Evolutionary conservation across 1,140 invertebrate species (phyloP), one percentile per base, ranked within the genome.

Genomic region (Drosophila miranda): DNA sequence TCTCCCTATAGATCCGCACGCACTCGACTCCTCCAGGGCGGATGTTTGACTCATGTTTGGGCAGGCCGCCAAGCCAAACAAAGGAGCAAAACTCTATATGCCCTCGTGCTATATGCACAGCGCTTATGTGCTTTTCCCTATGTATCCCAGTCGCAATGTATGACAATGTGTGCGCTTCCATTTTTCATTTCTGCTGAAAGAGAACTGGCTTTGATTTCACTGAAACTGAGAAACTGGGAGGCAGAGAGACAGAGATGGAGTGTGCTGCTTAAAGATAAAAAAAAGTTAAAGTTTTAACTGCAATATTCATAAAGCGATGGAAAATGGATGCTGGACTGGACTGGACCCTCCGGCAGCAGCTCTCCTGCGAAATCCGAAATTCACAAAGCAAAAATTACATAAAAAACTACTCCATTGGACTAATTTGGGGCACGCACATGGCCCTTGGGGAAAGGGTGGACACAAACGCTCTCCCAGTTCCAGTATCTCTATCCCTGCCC

Each of bases 321-420:
- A 11, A 19, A 45, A 21, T 26, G 13, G 1, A 23, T 9, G 11
- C 21, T 3, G 1, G 6, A 30, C 6, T 38, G 34, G 45, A 14
- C 13, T 11, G n/a, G 38, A 70, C 9, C 68, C 21, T 52, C 26
- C 16, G 23, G 49, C 59, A 52, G 59, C 28, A 19, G 9, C 44
- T 46, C 52, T 63, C 26, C 30, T 67, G 19, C 46, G 46, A 9
- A 26, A 19, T 19, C 19, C 57, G 67, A 52, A 50, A 75, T 75
- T 73, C 61, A 75, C 72, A 75, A 62, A 75, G 45, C 46, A 71
- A 55, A 74, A 73, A 69, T 68, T 59, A 75, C 72, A 75, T 69
- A 75, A 75, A 75, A 75, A 75, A 75, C 71, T 68, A 75, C 72
- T 75, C 55, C 62, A 75, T 75, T 75, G 53, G 56, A 68, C 63